phyloP scores from a whole-genome alignment of 2,888 invertebrate genomes.

The Microctonus brassicae region DNA sequence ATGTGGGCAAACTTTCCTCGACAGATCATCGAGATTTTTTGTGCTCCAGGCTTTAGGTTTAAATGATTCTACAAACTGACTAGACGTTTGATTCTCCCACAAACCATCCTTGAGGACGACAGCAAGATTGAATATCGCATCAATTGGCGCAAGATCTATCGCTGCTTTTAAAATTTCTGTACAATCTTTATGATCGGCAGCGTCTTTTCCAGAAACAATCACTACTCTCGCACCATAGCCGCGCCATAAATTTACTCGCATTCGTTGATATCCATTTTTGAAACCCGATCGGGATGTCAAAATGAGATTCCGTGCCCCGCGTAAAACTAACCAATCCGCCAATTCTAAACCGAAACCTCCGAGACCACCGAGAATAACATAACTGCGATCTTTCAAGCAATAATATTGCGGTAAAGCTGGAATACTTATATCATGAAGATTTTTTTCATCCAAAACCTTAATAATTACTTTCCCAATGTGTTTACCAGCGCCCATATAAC shows the following conservation, averaged over 20 bases:
- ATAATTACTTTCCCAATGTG: slow-evolving; percentile 82
- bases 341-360: slow-evolving; percentile 95
- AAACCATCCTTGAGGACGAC: slow-evolving; percentile 73
- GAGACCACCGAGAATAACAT: slow-evolving; percentile 83
- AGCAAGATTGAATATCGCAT: slow-evolving; percentile 78
- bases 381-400: slow-evolving; percentile 71
- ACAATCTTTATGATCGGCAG: slow-evolving; percentile 80
- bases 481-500: slow-evolving; percentile 77
- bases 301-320: slow-evolving; percentile 84
- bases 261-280: slow-evolving; percentile 84
- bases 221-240: slow-evolving; percentile 78
- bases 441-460: slow-evolving; percentile 56
- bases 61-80: slow-evolving; percentile 71
- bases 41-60: slow-evolving; percentile 76
- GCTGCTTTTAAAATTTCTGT: slow-evolving; percentile 76
- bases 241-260: slow-evolving; percentile 78
- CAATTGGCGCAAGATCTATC: slow-evolving; percentile 71
- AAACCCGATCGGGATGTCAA: slow-evolving; percentile 86
- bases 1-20: slow-evolving; percentile 70
- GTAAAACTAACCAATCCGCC: slow-evolving; percentile 85
- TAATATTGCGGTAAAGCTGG: slow-evolving; percentile 71
- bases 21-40: slow-evolving; percentile 71
- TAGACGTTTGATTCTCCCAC: slow-evolving; percentile 72
- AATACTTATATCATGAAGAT: slow-evolving; percentile 51
- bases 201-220: slow-evolving; percentile 79